phyloP scores from a whole-genome alignment of 2,888 invertebrate genomes.

The Choreutis nemorana region DNA sequence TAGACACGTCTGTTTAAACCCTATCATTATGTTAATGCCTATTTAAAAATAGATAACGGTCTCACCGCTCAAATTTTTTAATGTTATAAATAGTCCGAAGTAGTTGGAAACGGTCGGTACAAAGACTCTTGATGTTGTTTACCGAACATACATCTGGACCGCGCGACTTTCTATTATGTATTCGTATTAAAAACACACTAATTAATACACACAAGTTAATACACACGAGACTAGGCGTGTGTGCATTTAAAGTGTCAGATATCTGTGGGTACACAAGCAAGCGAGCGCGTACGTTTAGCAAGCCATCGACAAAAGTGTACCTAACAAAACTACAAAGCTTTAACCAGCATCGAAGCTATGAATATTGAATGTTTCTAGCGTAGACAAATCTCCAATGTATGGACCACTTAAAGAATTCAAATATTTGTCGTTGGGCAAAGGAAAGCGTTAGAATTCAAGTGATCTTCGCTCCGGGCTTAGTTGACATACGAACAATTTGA shows the following conservation, averaged over 20 bases:
- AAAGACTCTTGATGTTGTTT: constrained; percentile 51
- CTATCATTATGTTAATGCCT: neutral
- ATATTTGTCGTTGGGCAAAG: constrained; percentile 62
- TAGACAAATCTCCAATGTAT: constrained; percentile 53
- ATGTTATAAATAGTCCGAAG: constrained; percentile 43
- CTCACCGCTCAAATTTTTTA: constrained; percentile 27
- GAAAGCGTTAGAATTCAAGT: constrained; percentile 68
- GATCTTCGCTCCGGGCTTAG: constrained; percentile 52
- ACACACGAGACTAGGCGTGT: constrained; percentile 45
- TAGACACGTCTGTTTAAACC: neutral
- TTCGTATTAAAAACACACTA: constrained; percentile 62
- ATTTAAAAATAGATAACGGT: neutral
- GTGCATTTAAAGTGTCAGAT: constrained; percentile 34
- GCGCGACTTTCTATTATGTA: constrained; percentile 60
- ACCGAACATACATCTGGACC: constrained; percentile 56
- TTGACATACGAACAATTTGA: constrained; percentile 61
- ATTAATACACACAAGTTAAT: constrained; percentile 63
- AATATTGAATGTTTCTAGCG: constrained; percentile 54
- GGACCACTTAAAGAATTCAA: constrained; percentile 64
- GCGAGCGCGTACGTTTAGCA: constrained; percentile 17
- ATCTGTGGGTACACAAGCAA: constrained; percentile 34
- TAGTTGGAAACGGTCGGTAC: constrained; percentile 43
- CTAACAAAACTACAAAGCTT: constrained; percentile 26
- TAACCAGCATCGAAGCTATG: constrained; percentile 35
- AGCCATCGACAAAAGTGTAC: constrained; percentile 26